phyloP scores from a whole-genome alignment of 2,888 invertebrate species.

The Orthosia incerta region DNA sequence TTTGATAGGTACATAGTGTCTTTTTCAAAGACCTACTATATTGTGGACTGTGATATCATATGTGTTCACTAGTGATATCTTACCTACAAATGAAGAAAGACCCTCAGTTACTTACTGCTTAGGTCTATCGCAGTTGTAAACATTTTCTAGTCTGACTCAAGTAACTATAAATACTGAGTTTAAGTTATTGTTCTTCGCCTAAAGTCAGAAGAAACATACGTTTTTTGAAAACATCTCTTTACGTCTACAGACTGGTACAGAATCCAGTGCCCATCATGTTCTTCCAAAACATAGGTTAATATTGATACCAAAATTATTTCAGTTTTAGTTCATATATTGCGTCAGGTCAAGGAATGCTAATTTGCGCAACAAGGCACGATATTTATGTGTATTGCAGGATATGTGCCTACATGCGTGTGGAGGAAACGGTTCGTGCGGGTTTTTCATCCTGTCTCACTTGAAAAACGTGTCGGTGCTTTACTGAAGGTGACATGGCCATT shows the following conservation, averaged over 20 bases:
- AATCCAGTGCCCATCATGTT: no score
- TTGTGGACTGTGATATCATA: background rate
- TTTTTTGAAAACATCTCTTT: background rate
- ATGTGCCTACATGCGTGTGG: slow-evolving; percentile 44
- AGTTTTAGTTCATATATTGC: slow-evolving; percentile 1
- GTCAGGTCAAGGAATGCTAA: slow-evolving; percentile 13
- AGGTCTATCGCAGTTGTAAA: background rate
- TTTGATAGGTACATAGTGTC: no score
- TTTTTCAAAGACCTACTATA: background rate
- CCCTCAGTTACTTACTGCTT: no score
- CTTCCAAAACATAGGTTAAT: background rate
- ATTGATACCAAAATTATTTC: slow-evolving; percentile 2
- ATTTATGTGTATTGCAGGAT: slow-evolving; percentile 43
- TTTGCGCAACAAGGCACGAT: slow-evolving; percentile 35
- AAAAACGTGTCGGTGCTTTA: slow-evolving; percentile 5
- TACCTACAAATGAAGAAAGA: background rate
- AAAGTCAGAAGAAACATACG: background rate
- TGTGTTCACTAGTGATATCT: background rate
- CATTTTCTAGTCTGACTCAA: background rate
- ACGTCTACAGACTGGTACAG: background rate
- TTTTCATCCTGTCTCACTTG: slow-evolving; percentile 53
- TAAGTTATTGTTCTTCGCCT: background rate
- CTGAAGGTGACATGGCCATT: slow-evolving; percentile 2
- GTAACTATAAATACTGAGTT: background rate
- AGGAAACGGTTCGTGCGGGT: slow-evolving; percentile 48